Evolutionary conservation across 2,113 vertebrate species (phyloP).

Genomic region (Philantomba maxwellii): DNA sequence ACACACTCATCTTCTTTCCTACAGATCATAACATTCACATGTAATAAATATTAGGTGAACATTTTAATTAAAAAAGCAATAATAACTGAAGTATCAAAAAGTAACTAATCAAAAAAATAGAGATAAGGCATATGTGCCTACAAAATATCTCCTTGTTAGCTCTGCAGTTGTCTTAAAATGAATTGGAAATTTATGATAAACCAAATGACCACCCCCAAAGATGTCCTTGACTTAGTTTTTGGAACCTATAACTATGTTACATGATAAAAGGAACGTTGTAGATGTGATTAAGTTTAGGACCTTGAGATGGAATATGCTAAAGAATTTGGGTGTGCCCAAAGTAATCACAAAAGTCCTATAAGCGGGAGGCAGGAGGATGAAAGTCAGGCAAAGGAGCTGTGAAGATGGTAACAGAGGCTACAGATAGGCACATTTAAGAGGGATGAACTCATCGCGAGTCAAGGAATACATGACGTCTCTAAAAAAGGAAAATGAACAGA

Average conservation of each 20-base stretch:
- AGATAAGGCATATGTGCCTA: too few species aligned
- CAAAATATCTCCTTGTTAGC: not conserved
- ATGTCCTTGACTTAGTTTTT: not conserved
- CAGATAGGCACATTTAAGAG: not conserved
- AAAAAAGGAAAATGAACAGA: not conserved
- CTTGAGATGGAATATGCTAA: not conserved
- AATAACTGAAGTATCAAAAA: not conserved
- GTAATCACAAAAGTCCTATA: not conserved
- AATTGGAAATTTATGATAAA: not conserved
- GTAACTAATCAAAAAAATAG: not conserved
- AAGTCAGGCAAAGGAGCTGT: not conserved
- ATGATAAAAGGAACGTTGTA: not conserved
- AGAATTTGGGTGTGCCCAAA: not conserved
- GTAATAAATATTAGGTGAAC: not conserved
- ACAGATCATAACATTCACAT: not conserved
- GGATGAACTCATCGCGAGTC: not conserved
- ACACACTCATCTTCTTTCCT: not conserved
- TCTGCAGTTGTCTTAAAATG: not conserved
- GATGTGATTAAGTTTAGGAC: not conserved
- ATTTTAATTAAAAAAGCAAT: not conserved
- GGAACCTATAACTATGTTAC: not conserved
- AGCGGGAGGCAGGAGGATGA: not conserved
- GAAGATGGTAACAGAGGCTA: not conserved
- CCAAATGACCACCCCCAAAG: not conserved
- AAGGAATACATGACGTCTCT: not conserved